A percentile compares a stretch with the other conserved stretches of the same genome.
Evolutionary conservation across 2,113 vertebrate genomes (phyloP).

Genomic region (Laterallus jamaicensis): DNA sequence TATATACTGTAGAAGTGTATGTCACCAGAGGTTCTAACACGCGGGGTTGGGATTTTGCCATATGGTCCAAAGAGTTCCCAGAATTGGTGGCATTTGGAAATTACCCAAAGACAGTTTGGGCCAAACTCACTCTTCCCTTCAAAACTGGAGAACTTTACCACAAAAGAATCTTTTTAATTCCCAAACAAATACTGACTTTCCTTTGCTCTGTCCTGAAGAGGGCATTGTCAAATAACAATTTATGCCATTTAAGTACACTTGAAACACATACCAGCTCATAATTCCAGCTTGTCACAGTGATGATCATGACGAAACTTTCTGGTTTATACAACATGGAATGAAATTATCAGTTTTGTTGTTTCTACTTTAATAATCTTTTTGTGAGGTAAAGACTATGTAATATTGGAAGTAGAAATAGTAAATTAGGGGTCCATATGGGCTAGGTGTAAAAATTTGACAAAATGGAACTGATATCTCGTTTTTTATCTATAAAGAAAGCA

Average conservation of each 20-base stretch:
- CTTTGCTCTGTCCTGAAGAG: neutral
- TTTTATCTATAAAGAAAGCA: neutral
- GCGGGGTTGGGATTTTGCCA: neutral
- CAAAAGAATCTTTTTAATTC: neutral
- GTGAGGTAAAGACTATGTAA: neutral
- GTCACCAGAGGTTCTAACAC: neutral
- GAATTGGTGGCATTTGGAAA: neutral
- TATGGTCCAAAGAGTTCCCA: neutral
- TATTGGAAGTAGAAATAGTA: neutral
- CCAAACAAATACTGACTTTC: neutral
- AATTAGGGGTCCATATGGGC: neutral
- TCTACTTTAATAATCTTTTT: neutral
- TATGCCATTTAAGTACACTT: neutral
- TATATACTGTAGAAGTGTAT: neutral
- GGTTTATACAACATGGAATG: neutral
- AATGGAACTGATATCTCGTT: neutral
- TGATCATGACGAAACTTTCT: neutral
- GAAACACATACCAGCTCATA: slow-evolving; percentile 53
- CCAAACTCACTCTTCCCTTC: neutral
- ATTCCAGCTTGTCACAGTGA: slow-evolving; percentile 43
- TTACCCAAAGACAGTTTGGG: neutral
- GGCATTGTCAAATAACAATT: neutral
- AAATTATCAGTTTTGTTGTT: neutral
- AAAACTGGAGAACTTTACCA: neutral
- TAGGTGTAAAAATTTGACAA: neutral